Evolutionary conservation across 2,888 invertebrate species (phyloP).

Genomic region (Tineola bisselliella): DNA sequence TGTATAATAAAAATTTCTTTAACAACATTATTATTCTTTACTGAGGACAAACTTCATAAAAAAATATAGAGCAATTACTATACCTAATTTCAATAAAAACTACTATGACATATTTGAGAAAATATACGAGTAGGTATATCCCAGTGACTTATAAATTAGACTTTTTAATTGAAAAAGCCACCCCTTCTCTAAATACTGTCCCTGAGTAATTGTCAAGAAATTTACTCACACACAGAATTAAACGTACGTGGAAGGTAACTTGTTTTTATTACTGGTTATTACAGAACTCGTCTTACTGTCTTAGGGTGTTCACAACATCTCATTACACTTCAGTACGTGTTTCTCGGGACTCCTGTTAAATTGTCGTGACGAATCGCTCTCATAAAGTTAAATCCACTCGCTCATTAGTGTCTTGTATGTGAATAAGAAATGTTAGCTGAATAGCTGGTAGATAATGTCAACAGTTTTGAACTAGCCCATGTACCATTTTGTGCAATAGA

Average conservation of each 20-base stretch:
- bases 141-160: not conserved
- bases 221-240: not conserved
- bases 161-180: not conserved
- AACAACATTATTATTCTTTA: too few relatives aligned
- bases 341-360: slow-evolving; percentile 36
- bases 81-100: too few relatives aligned
- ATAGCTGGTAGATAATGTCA: too few relatives aligned
- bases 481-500: too few relatives aligned
- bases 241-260: not conserved
- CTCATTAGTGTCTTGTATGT: slow-evolving; percentile 7
- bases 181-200: not conserved
- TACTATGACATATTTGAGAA: too few relatives aligned
- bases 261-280: slow-evolving; percentile 11
- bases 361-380: slow-evolving; percentile 60
- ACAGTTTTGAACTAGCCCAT: too few relatives aligned
- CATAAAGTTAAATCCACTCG: slow-evolving; percentile 45
- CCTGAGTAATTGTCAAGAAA: not conserved
- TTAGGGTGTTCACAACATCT: slow-evolving; percentile 12
- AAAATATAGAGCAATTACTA: too few relatives aligned
- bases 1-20: too few relatives aligned
- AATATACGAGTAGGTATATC: not conserved
- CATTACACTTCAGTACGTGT: slow-evolving; percentile 11
- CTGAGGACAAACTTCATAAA: too few relatives aligned
- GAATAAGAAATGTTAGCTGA: not conserved
- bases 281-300: not conserved